These are phyloP conservation scores for Drosophila meridiana DNA, from an alignment of 2,888 invertebrate genomes.

Conservation along the genomic window DNA sequence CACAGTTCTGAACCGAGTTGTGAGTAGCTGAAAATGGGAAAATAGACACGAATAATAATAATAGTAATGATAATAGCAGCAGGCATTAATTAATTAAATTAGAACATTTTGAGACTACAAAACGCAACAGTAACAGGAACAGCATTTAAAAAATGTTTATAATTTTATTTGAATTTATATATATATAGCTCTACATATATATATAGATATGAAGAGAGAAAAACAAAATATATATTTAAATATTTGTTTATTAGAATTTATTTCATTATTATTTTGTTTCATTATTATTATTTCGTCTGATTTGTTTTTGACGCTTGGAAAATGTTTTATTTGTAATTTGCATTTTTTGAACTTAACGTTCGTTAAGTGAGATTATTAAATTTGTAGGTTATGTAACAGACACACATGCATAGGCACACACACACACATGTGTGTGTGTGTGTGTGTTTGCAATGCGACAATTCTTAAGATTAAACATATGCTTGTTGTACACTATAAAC, in stretches of 20 bases:
- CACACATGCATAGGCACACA: constrained; percentile 2
- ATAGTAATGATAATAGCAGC: constrained; percentile 31
- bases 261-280: constrained; percentile 38
- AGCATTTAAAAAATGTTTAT: constrained; percentile 78
- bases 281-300: constrained; percentile 27
- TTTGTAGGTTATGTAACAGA: constrained; percentile 15
- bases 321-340: constrained; percentile 55
- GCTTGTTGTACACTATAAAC: constrained; percentile 61
- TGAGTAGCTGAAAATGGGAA: constrained; percentile 8
- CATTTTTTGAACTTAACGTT: constrained; percentile 51
- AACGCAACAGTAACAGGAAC: constrained; percentile 80
- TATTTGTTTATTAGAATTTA: constrained; percentile 51
- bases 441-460: constrained; percentile 12
- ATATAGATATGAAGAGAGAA: constrained; percentile 13
- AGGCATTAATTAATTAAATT: constrained; percentile 22
- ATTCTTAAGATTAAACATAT: constrained; percentile 38
- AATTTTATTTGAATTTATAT: constrained; percentile 48
- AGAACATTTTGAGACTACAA: constrained; percentile 76
- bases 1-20: constrained; percentile 25
- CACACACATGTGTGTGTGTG: constrained; percentile 8
- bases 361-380: constrained; percentile 77
- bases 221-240: constrained; percentile 4
- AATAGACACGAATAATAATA: constrained; percentile 1
- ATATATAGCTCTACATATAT: constrained; percentile 17
- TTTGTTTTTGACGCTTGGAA: constrained; percentile 57